phyloP scores from a whole-genome alignment of 2,888 invertebrate species.

The Mythimna albipuncta region DNA sequence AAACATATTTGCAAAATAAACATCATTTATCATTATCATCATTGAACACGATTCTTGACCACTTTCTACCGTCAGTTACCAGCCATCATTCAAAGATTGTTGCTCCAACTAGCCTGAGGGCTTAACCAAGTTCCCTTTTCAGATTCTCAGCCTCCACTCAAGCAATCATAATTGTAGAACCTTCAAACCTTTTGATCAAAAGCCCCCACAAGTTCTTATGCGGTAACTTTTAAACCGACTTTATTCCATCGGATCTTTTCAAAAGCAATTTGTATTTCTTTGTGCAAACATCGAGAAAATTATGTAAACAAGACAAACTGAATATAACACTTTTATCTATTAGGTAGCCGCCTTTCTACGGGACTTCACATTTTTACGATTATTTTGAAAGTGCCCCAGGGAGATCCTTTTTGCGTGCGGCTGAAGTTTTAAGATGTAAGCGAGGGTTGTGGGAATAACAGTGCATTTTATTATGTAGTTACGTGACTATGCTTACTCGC shows the following conservation, averaged over 20 bases:
- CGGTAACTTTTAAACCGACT: constrained; percentile 43
- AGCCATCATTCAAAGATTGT: not conserved
- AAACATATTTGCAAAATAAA: no score
- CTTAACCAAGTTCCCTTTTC: constrained; percentile 1
- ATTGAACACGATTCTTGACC: not conserved
- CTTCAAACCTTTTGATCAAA: constrained; percentile 38
- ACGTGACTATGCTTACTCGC: constrained; percentile 19
- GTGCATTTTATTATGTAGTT: constrained; percentile 39
- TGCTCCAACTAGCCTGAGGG: constrained; percentile 3
- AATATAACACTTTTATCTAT: constrained; percentile 69
- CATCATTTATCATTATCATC: no score
- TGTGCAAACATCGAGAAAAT: constrained; percentile 57
- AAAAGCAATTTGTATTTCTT: constrained; percentile 42
- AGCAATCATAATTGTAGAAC: constrained; percentile 32
- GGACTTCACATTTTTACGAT: constrained; percentile 79
- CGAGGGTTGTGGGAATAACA: constrained; percentile 28
- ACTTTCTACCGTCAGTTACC: not conserved
- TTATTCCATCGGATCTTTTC: constrained; percentile 28
- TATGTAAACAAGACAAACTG: constrained; percentile 66
- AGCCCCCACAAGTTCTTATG: constrained; percentile 27
- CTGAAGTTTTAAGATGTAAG: constrained; percentile 60
- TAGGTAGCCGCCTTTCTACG: constrained; percentile 67
- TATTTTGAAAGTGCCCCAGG: constrained; percentile 74
- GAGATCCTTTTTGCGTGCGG: constrained; percentile 63
- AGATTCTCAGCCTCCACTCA: constrained; percentile 4